A percentile compares a stretch with the other conserved stretches of the same genome.
Conservation (phyloP, 2,888 invertebrate genomes). For the Dryomyza anilis region DNA sequence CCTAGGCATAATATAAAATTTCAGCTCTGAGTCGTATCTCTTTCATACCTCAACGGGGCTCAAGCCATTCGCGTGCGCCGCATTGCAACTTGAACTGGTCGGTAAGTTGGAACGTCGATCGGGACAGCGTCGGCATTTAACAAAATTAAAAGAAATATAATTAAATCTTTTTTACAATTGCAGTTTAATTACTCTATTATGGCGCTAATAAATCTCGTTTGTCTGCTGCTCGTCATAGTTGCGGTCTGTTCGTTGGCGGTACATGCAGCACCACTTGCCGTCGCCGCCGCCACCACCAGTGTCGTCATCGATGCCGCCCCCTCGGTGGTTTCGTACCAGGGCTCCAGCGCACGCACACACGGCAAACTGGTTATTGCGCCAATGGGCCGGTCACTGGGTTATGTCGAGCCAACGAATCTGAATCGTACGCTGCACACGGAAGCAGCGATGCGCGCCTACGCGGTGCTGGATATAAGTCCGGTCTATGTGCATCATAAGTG, state of each 20-base stretch:
- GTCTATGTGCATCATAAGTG: constrained; percentile 42
- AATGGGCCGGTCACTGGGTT: constrained; percentile 53
- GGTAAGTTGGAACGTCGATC: too few relatives aligned
- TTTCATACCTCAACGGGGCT: constrained; percentile 17
- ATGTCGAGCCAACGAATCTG: constrained; percentile 52
- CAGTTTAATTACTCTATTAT: background rate
- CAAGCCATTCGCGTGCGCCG: background rate
- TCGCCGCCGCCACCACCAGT: constrained; percentile 23
- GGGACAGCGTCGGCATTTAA: too few relatives aligned
- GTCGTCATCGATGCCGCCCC: constrained; percentile 44
- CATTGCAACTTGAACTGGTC: background rate
- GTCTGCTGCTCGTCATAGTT: background rate
- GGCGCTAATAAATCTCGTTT: too few relatives aligned
- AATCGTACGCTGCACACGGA: constrained; percentile 48
- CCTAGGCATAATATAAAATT: constrained; percentile 29
- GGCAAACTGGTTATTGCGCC: constrained; percentile 54
- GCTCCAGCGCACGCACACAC: constrained; percentile 49
- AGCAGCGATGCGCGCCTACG: constrained; percentile 36
- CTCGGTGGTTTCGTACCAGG: constrained; percentile 46
- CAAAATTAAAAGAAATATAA: too few relatives aligned
- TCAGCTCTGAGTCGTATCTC: constrained; percentile 23
- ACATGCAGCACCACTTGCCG: background rate
- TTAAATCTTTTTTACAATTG: background rate
- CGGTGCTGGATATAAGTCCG: constrained; percentile 45
- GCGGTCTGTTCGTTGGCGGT: background rate